These are phyloP conservation scores for Tragelaphus eurycerus DNA, from an alignment of 2,797 vertebrate species.

Conservation along the genomic window DNA sequence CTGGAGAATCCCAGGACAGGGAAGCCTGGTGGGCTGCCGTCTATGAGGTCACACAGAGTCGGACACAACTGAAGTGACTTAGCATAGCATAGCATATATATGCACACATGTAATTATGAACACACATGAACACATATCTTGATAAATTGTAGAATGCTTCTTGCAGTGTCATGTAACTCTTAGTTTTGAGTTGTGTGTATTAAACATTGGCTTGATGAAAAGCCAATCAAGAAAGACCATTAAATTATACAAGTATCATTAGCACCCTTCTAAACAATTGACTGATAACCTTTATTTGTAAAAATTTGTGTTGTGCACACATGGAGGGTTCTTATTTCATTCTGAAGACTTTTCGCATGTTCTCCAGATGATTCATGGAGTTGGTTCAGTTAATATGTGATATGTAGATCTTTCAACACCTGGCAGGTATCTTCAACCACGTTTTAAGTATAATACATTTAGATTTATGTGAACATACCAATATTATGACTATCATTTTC, in stretches of 20 bases:
- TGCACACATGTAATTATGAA: neutral
- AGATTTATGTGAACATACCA: neutral
- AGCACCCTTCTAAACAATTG: neutral
- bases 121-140: neutral
- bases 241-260: neutral
- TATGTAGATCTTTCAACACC: neutral
- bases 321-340: neutral
- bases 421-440: neutral
- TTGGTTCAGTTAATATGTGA: neutral
- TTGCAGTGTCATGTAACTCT: neutral
- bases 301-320: neutral
- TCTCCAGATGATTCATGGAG: neutral
- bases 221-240: neutral
- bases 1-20: no score
- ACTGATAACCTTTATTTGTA: neutral
- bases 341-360: slow-evolving; percentile 9
- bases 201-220: neutral
- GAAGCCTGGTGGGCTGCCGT: no score
- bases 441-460: neutral
- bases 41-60: no score
- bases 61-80: no score
- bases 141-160: neutral
- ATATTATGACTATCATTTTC: neutral
- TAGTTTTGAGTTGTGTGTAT: neutral
- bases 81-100: no score